A percentile compares a stretch with the other conserved stretches of the same genome.
These are phyloP conservation scores for Stichopus horrens DNA, from an alignment of 53 echinoderm and acorn worm species.

Conservation along the genomic window DNA sequence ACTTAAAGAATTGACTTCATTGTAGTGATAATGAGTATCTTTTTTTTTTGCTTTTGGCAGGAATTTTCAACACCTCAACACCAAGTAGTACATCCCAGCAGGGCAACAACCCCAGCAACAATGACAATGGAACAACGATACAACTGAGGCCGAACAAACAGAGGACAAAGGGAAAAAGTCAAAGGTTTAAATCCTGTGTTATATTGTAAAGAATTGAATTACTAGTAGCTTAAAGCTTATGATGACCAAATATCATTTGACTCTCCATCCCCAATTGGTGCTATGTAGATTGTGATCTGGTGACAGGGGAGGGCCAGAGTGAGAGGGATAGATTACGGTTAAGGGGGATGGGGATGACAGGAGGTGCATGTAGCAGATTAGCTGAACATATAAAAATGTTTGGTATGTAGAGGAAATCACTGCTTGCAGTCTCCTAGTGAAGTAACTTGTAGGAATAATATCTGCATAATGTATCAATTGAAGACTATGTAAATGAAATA, in stretches of 20 bases:
- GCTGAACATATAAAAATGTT: no score
- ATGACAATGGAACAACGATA: conserved; percentile 68
- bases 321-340: no score
- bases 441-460: no score
- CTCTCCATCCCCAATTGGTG: background rate
- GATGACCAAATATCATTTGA: background rate
- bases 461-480: no score
- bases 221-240: background rate
- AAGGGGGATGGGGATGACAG: no score
- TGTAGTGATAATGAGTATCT: no score
- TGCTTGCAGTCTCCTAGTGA: no score
- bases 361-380: no score
- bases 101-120: conserved; percentile 49
- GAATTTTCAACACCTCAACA: conserved; percentile 85
- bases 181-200: conserved; percentile 65
- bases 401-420: no score
- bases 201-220: conserved; percentile 55
- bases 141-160: conserved; percentile 94
- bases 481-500: no score
- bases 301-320: no score
- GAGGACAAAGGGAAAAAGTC: conserved; percentile 89
- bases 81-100: conserved; percentile 45
- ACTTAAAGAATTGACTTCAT: no score
- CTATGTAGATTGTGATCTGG: background rate
- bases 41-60: conserved; percentile 32